A percentile compares a stretch with the other conserved stretches of the same genome.
phyloP scores from a whole-genome alignment of 2,797 vertebrate species.

The Thripadectes ignobilis region DNA sequence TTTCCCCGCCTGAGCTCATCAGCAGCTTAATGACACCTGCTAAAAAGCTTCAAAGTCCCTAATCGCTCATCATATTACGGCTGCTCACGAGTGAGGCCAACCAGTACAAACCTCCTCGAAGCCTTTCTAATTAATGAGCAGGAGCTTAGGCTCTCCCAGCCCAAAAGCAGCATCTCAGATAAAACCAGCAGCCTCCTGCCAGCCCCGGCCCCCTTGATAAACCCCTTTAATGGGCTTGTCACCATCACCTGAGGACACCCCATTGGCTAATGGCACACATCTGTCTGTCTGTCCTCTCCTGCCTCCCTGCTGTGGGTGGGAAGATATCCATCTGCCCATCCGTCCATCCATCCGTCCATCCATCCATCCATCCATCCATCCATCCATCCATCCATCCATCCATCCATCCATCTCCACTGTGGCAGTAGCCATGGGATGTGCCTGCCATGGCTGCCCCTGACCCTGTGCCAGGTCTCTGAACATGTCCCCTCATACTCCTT shows the following conservation, averaged over 20 bases:
- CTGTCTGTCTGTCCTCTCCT: neutral
- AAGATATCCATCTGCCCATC: neutral
- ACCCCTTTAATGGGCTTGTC: slow-evolving; percentile 35
- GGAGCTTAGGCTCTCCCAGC: neutral
- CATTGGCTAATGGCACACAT: neutral
- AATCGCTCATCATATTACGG: neutral
- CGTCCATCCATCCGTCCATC: neutral
- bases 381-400: neutral
- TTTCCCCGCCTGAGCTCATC: slow-evolving; percentile 1
- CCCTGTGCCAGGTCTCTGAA: neutral
- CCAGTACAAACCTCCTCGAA: slow-evolving; percentile 1
- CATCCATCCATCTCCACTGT: fast-evolving
- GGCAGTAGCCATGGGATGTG: neutral
- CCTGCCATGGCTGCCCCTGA: neutral
- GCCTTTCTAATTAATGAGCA: slow-evolving; percentile 33
- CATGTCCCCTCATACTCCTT: fast-evolving
- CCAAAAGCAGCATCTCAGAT: neutral
- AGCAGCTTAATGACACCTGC: slow-evolving; percentile 13
- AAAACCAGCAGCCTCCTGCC: neutral
- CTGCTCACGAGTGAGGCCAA: slow-evolving; percentile 48
- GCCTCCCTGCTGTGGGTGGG: neutral
- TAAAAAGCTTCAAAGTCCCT: slow-evolving; percentile 26
- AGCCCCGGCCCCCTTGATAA: neutral
- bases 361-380: neutral
- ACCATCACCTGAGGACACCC: neutral